Conservation (phyloP, 2,888 invertebrate species). For the Synanthedon andrenaeformis region DNA sequence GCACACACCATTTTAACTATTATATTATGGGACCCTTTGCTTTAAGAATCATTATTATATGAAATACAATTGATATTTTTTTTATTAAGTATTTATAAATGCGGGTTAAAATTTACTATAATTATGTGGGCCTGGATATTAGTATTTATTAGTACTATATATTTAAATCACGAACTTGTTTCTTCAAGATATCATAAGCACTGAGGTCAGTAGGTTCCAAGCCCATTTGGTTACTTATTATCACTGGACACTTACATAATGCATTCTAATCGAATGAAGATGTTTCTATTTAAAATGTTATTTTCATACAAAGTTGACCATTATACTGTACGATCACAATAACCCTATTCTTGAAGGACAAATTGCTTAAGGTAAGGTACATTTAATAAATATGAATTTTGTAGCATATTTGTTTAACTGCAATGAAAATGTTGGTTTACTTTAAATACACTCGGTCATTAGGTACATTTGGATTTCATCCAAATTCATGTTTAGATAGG, state of each 20-base stretch:
- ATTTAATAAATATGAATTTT: no score
- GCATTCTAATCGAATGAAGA: slow-evolving; percentile 18
- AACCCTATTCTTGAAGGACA: background rate
- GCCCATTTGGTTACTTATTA: slow-evolving; percentile 16
- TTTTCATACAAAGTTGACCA: slow-evolving; percentile 1
- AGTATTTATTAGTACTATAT: slow-evolving; percentile 9
- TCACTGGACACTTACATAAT: slow-evolving; percentile 21
- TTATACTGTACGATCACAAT: slow-evolving; percentile 2
- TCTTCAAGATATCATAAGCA: slow-evolving; percentile 19
- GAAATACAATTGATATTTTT: no score
- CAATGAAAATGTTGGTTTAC: slow-evolving; percentile 16
- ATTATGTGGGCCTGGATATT: no score
- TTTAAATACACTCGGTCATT: slow-evolving; percentile 21
- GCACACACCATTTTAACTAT: no score
- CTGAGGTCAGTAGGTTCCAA: slow-evolving; percentile 23
- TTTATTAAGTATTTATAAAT: background rate
- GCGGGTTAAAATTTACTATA: background rate
- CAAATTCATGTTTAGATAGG: slow-evolving; percentile 41
- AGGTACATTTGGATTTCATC: slow-evolving; percentile 36
- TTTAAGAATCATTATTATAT: no score
- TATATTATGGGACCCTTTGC: no score
- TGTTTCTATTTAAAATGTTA: slow-evolving; percentile 11
- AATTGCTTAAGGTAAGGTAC: no score
- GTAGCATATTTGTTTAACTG: slow-evolving; percentile 5
- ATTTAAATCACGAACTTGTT: slow-evolving; percentile 24